Percentiles rank a stretch among this genome's conserved stretches.
phyloP scores from a whole-genome alignment of 2,888 invertebrate species.

The Copidosoma aretas region DNA sequence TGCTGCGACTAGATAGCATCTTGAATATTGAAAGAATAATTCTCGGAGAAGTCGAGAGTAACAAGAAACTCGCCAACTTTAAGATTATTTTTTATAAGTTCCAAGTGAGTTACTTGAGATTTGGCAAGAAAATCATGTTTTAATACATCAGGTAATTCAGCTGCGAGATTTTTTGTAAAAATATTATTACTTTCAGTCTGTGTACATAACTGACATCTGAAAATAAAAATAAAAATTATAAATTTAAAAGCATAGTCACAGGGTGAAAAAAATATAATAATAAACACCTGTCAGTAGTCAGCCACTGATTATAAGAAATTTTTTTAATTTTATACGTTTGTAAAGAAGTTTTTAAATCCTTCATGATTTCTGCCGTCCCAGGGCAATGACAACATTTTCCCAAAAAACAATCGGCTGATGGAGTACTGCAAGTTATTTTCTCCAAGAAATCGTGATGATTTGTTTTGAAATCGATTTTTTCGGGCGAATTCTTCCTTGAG shows the following conservation, averaged over 20 bases:
- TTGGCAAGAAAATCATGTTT: background rate
- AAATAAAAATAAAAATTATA: constrained; percentile 2
- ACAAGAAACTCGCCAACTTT: constrained; percentile 10
- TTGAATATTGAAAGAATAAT: constrained; percentile 14
- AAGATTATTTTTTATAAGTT: background rate
- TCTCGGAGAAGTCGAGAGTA: constrained; percentile 10
- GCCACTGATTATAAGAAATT: constrained; percentile 15
- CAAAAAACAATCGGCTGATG: constrained; percentile 2
- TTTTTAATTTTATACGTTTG: background rate
- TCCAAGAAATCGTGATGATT: constrained; percentile 3
- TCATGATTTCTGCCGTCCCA: background rate
- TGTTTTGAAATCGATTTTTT: background rate
- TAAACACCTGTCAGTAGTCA: constrained; percentile 17
- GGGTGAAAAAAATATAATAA: too few species aligned
- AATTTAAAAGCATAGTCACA: background rate
- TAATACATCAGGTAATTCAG: background rate
- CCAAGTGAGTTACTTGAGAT: background rate
- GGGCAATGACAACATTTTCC: constrained; percentile 3
- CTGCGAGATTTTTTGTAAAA: background rate
- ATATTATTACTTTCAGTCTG: constrained; percentile 4
- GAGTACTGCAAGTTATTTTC: background rate
- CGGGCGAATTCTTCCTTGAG: background rate
- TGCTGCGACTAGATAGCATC: constrained; percentile 7
- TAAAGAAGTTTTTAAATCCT: constrained; percentile 2
- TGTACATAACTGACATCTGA: constrained; percentile 8